Conservation (phyloP, 2,888 invertebrate species). For the Caenorhabditis sp. region DNA sequence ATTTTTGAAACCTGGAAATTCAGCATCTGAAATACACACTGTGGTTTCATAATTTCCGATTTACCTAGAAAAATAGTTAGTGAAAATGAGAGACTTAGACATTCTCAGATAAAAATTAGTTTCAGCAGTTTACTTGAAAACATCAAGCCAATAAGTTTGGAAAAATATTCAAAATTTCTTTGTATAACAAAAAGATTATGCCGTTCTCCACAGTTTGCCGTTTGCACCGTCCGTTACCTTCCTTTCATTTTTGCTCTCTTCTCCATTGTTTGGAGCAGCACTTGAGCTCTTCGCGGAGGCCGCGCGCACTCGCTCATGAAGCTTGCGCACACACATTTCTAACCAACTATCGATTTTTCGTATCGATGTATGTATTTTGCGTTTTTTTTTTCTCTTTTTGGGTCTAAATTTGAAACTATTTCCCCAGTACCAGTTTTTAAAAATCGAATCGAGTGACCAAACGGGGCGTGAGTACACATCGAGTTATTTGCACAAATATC, state of each 20-base stretch:
- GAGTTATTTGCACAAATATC: neutral
- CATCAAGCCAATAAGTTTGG: neutral
- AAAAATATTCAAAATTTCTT: neutral
- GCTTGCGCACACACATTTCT: slow-evolving; percentile 10
- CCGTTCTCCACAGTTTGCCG: neutral
- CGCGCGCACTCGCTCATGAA: slow-evolving; percentile 5
- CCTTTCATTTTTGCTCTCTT: slow-evolving; percentile 8
- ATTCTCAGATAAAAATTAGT: neutral
- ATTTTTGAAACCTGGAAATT: too few relatives aligned
- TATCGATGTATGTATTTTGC: neutral
- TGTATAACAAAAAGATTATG: neutral
- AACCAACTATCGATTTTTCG: neutral
- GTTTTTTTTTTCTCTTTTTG: too few relatives aligned
- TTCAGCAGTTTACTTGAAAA: neutral
- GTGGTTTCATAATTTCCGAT: too few relatives aligned
- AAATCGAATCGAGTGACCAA: neutral
- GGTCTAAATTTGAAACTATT: neutral
- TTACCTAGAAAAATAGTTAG: too few relatives aligned
- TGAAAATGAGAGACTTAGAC: too few relatives aligned
- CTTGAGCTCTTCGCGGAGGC: neutral
- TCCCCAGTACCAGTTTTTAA: slow-evolving; percentile 3
- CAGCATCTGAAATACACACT: too few relatives aligned
- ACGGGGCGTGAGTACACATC: neutral
- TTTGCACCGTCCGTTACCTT: neutral
- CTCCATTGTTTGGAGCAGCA: slow-evolving; percentile 4